phyloP scores from a whole-genome alignment of 1,140 invertebrate genomes.

The Leptopilina clavipes region DNA sequence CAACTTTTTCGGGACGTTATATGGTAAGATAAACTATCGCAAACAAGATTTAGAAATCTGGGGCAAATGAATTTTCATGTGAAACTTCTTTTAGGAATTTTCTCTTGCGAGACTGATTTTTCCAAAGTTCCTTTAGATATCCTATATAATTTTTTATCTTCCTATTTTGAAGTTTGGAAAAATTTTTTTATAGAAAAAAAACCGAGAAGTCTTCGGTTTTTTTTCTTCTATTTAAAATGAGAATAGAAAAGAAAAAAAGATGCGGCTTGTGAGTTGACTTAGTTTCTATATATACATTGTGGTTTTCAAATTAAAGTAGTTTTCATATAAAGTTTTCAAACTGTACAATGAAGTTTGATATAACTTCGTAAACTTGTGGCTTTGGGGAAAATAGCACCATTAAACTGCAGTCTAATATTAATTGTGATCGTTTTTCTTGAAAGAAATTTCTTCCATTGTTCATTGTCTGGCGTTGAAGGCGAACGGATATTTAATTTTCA shows the following conservation, averaged over 20 bases:
- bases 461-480: not conserved
- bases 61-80: conserved; percentile 4
- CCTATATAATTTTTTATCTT: not conserved
- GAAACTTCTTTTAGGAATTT: not conserved
- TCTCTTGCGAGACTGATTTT: not conserved
- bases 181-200: not conserved
- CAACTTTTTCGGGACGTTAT: not conserved
- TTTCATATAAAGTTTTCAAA: conserved; percentile 14
- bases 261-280: not conserved
- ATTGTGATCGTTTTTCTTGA: not conserved
- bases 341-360: conserved; percentile 16
- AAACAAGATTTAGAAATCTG: conserved; percentile 6
- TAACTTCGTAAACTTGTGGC: conserved; percentile 9
- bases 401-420: conserved; percentile 8
- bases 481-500: not conserved
- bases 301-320: conserved; percentile 16
- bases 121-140: not conserved
- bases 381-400: conserved; percentile 19
- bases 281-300: not conserved
- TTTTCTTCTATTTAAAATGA: not conserved
- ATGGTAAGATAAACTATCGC: not conserved
- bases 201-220: too few relatives aligned
- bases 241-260: not conserved
- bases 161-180: not conserved
- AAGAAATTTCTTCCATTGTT: not conserved